These are phyloP conservation scores for Hemichromis elongatus DNA, from an alignment of 2,113 vertebrate species.

Conservation along the genomic window DNA sequence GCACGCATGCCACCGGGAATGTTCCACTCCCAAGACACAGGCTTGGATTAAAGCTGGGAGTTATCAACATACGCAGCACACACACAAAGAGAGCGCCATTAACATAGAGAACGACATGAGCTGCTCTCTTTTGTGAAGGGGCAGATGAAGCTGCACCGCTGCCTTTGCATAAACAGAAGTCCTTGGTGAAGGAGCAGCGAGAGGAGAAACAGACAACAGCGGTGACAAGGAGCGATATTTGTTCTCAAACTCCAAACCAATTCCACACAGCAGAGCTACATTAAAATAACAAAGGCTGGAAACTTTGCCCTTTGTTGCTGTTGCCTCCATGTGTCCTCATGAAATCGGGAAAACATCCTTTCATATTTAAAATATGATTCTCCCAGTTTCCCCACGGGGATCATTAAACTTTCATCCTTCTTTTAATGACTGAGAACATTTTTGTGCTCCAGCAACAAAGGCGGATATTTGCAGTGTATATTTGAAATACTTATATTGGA, in stretches of 20 bases:
- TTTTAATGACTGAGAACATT: slow-evolving; percentile 9
- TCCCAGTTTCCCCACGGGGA: slow-evolving; percentile 8
- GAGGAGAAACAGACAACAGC: slow-evolving; percentile 34
- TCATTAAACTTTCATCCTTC: slow-evolving; percentile 41
- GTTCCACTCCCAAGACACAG: slow-evolving; percentile 50
- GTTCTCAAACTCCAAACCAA: slow-evolving; percentile 25
- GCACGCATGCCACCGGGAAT: slow-evolving; percentile 6
- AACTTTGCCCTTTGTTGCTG: slow-evolving; percentile 56
- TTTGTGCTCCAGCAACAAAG: slow-evolving; percentile 24
- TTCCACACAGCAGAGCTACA: background rate
- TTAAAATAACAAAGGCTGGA: slow-evolving; percentile 56
- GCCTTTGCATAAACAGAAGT: slow-evolving; percentile 64
- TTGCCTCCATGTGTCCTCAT: slow-evolving; percentile 17
- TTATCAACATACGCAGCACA: slow-evolving; percentile 43
- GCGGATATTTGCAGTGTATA: slow-evolving; percentile 29
- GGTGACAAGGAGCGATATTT: slow-evolving; percentile 27
- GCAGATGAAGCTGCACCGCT: slow-evolving; percentile 20
- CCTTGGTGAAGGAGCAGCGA: background rate
- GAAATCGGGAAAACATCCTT: slow-evolving; percentile 47
- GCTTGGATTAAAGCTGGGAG: slow-evolving; percentile 60
- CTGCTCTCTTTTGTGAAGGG: slow-evolving; percentile 44
- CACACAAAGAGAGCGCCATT: slow-evolving; percentile 51
- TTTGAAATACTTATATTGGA: background rate
- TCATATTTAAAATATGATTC: slow-evolving; percentile 29
- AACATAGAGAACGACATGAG: slow-evolving; percentile 63